Conservation (phyloP, 2,888 invertebrate genomes). For the Napeogenes sylphis region DNA sequence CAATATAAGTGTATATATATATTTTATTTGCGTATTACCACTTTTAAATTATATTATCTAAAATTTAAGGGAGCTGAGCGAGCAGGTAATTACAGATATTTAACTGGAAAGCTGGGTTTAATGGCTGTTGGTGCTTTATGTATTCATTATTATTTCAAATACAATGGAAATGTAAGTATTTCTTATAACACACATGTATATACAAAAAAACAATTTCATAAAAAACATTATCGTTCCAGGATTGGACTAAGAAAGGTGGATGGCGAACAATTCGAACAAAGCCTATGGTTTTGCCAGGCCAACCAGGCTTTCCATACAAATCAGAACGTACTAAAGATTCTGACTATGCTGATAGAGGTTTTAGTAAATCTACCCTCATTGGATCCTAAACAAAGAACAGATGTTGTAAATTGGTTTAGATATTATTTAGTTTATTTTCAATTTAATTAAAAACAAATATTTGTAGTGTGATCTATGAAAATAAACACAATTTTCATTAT, state of each 20-base stretch:
- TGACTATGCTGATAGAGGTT: slow-evolving; percentile 85
- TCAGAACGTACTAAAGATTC: slow-evolving; percentile 75
- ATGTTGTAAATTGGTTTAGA: slow-evolving; percentile 10
- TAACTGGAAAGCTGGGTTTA: slow-evolving; percentile 80
- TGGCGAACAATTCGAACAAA: slow-evolving; percentile 81
- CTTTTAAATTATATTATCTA: too few relatives aligned
- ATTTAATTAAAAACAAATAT: slow-evolving; percentile 9
- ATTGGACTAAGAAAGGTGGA: slow-evolving; percentile 87
- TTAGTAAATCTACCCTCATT: slow-evolving; percentile 78
- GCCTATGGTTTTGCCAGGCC: slow-evolving; percentile 80
- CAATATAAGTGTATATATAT: too few relatives aligned
- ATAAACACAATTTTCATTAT: slow-evolving; percentile 45
- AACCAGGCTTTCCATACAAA: slow-evolving; percentile 81
- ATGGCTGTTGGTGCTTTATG: slow-evolving; percentile 69
- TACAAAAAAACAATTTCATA: background rate
- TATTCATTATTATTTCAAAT: slow-evolving; percentile 87
- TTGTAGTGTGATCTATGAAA: slow-evolving; percentile 16
- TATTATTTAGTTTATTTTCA: slow-evolving; percentile 15
- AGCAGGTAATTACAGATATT: slow-evolving; percentile 78
- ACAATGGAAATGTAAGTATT: slow-evolving; percentile 84
- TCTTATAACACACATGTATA: background rate
- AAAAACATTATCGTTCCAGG: slow-evolving; percentile 61
- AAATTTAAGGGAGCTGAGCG: slow-evolving; percentile 76
- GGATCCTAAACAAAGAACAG: slow-evolving; percentile 16
- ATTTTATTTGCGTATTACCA: too few relatives aligned